phyloP scores from a whole-genome alignment of 2,113 vertebrate genomes.

The Tor tambroides region DNA sequence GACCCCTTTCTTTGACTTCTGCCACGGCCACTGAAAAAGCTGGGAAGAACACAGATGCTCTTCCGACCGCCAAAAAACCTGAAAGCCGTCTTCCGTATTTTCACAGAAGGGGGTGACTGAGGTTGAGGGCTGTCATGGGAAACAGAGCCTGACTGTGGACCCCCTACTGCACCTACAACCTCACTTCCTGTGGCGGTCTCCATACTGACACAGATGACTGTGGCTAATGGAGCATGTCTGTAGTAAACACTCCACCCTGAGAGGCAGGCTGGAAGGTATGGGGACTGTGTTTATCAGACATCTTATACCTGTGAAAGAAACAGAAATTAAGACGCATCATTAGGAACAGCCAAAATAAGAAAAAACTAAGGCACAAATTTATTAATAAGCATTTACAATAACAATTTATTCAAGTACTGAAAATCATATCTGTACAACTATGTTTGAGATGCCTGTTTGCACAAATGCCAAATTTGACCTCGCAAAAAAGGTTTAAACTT shows the following conservation, averaged over 20 bases:
- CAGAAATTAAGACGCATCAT: neutral
- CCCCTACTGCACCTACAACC: slow-evolving; percentile 62
- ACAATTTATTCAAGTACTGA: too few relatives aligned
- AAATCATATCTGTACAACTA: too few relatives aligned
- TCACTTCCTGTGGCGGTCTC: slow-evolving; percentile 72
- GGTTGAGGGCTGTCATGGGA: slow-evolving; percentile 65
- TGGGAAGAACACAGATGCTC: slow-evolving; percentile 91
- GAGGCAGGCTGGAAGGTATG: neutral
- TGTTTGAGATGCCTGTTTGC: too few relatives aligned
- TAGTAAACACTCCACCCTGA: slow-evolving; percentile 9
- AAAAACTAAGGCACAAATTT: neutral
- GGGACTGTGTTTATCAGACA: slow-evolving; percentile 22
- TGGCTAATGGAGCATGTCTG: slow-evolving; percentile 31
- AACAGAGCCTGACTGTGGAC: slow-evolving; percentile 58
- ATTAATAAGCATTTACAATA: neutral
- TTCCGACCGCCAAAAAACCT: slow-evolving; percentile 92
- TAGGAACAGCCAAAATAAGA: neutral
- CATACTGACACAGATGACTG: slow-evolving; percentile 71
- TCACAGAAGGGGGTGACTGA: slow-evolving; percentile 78
- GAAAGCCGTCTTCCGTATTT: slow-evolving; percentile 88
- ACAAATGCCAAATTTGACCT: too few relatives aligned
- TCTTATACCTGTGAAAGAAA: slow-evolving; percentile 46
- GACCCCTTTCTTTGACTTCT: slow-evolving; percentile 81
- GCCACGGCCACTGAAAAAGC: slow-evolving; percentile 87
- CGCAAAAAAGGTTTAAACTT: too few relatives aligned